Conservation (phyloP, 2,888 invertebrate species). For the Macrophya annulata region DNA sequence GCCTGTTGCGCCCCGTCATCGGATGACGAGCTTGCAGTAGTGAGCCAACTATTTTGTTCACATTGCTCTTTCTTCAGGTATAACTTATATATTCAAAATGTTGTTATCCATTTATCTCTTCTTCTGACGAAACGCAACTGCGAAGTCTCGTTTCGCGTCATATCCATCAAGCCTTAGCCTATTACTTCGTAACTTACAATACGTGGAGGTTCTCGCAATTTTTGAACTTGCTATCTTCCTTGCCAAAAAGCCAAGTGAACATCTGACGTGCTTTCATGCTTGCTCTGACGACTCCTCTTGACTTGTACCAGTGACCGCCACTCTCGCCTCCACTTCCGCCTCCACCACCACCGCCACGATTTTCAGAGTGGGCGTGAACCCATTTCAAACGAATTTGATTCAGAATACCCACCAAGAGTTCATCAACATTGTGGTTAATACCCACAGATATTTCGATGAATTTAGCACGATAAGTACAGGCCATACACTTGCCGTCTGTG, state of each 20-base stretch:
- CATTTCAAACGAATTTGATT: slow-evolving; percentile 94
- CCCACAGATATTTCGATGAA: slow-evolving; percentile 98
- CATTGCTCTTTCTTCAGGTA: neutral
- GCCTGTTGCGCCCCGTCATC: slow-evolving; percentile 5
- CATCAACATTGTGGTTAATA: slow-evolving; percentile 98
- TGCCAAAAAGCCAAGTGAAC: slow-evolving; percentile 95
- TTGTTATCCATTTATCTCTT: neutral
- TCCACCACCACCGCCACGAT: slow-evolving; percentile 69
- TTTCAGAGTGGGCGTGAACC: slow-evolving; percentile 81
- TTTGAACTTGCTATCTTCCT: slow-evolving; percentile 95
- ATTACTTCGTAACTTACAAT: slow-evolving; percentile 81
- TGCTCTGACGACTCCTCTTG: slow-evolving; percentile 90
- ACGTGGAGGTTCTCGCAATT: slow-evolving; percentile 95
- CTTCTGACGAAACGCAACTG: neutral
- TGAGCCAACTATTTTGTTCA: neutral
- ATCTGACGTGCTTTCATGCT: slow-evolving; percentile 95
- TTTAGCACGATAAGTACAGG: slow-evolving; percentile 94
- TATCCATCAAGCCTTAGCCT: neutral
- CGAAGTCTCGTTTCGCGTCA: neutral
- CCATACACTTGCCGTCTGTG: slow-evolving; percentile 96
- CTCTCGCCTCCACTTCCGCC: slow-evolving; percentile 68
- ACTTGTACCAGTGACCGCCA: slow-evolving; percentile 91
- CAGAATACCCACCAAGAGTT: slow-evolving; percentile 95
- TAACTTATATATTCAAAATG: neutral
- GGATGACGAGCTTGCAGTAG: neutral